phyloP scores from a whole-genome alignment of 1,140 invertebrate species.

The Drosophila bocqueti region DNA sequence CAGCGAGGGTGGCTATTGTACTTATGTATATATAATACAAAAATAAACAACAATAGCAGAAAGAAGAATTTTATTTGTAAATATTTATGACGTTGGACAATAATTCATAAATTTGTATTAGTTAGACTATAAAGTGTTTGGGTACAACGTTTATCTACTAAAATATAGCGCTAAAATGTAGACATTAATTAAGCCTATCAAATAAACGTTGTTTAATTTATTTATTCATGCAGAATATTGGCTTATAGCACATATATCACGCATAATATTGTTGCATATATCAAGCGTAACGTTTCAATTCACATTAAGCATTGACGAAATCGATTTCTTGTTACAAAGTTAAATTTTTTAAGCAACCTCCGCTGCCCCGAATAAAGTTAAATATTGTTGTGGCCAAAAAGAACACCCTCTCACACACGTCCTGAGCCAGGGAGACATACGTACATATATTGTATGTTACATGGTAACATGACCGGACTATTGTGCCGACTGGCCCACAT shows the following conservation, averaged over 20 bases:
- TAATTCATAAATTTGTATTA: too few species aligned
- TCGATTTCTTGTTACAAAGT: background rate
- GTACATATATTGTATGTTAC: conserved; percentile 20
- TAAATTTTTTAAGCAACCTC: conserved; percentile 1
- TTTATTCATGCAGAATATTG: too few species aligned
- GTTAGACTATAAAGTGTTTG: too few species aligned
- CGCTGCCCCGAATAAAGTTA: conserved; percentile 53
- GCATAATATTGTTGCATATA: too few species aligned
- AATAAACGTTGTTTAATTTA: too few species aligned
- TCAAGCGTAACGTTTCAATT: too few species aligned
- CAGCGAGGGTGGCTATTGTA: background rate
- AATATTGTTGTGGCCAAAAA: conserved; percentile 48
- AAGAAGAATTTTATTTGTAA: background rate
- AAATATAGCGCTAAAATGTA: too few species aligned
- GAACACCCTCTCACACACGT: conserved; percentile 30
- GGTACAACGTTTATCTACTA: too few species aligned
- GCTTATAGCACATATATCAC: too few species aligned
- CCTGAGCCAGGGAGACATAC: conserved; percentile 24
- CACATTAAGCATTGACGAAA: too few species aligned
- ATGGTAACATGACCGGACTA: conserved; percentile 64
- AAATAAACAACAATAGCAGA: background rate
- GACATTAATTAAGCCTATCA: too few species aligned
- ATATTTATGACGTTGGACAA: too few species aligned
- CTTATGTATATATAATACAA: conserved; percentile 7
- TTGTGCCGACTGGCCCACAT: conserved; percentile 58